These are phyloP conservation scores for Motacilla alba DNA, from an alignment of 2,113 vertebrate species.

Conservation along the genomic window DNA sequence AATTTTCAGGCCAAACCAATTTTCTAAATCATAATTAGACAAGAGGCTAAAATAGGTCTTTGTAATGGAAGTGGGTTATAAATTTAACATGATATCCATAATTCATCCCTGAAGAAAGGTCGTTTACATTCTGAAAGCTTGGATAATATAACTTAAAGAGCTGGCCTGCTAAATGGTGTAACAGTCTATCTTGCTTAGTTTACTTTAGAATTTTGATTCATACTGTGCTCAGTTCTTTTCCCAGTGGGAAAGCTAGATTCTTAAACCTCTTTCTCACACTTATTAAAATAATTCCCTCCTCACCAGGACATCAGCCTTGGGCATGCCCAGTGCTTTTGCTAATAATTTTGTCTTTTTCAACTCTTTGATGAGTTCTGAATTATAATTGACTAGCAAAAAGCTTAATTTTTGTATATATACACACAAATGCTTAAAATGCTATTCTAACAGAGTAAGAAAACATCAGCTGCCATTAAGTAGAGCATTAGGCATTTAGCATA, in stretches of 20 bases:
- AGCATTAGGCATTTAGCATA: background rate
- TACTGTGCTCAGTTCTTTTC: conserved; percentile 63
- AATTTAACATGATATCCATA: conserved; percentile 62
- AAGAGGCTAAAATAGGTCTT: conserved; percentile 53
- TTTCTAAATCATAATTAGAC: conserved; percentile 67
- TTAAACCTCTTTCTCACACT: conserved; percentile 66
- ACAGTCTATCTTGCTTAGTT: conserved; percentile 66
- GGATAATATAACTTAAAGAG: conserved; percentile 59
- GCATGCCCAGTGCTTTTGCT: conserved; percentile 57
- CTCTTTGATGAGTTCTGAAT: conserved; percentile 39
- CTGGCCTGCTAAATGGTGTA: conserved; percentile 59
- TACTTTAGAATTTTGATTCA: conserved; percentile 73
- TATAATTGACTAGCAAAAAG: conserved; percentile 32
- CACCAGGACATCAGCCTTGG: conserved; percentile 65
- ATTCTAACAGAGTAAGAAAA: background rate
- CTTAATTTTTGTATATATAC: background rate
- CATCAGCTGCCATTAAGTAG: background rate
- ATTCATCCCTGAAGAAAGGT: conserved; percentile 62
- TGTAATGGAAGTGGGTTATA: conserved; percentile 62
- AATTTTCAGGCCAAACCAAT: conserved; percentile 65
- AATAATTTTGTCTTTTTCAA: conserved; percentile 64
- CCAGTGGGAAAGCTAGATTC: conserved; percentile 63
- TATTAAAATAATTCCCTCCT: conserved; percentile 71
- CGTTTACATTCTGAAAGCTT: conserved; percentile 63
- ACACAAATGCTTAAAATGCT: background rate